phyloP scores from a whole-genome alignment of 23 tunicate genomes.

The Trididemnum clinides region DNA sequence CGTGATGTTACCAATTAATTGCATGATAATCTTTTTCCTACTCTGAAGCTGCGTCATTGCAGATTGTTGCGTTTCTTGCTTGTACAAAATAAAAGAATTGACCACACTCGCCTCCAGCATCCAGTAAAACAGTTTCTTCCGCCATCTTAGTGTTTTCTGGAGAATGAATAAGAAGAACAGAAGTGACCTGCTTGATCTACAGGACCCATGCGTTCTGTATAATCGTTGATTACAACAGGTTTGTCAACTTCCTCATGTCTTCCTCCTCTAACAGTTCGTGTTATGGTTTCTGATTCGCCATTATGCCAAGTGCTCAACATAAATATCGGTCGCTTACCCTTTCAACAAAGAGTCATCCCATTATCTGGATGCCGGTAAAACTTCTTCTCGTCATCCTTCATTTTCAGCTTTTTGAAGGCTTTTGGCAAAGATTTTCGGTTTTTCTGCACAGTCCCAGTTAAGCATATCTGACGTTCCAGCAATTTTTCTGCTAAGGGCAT shows the following conservation, averaged over 20 bases:
- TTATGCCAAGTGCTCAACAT: conserved; percentile 23
- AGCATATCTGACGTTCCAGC: conserved; percentile 9
- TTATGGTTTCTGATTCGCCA: neutral
- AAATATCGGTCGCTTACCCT: conserved; percentile 1
- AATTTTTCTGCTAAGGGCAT: neutral
- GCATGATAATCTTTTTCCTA: neutral
- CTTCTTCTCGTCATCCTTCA: neutral
- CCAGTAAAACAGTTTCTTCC: conserved; percentile 23
- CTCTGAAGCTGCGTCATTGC: neutral
- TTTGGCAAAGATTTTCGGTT: neutral
- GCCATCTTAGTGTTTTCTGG: conserved; percentile 19
- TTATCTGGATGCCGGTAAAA: conserved; percentile 15
- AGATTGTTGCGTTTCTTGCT: neutral
- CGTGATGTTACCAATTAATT: neutral
- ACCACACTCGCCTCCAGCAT: conserved; percentile 3
- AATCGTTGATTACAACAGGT: conserved; percentile 11
- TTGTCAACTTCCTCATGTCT: neutral
- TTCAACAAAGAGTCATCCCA: conserved; percentile 9
- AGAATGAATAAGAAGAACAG: neutral
- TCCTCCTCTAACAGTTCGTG: neutral
- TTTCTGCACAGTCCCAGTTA: conserved; percentile 11
- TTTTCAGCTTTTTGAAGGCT: neutral
- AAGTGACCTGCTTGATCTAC: neutral
- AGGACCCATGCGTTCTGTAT: conserved; percentile 6
- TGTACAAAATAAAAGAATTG: conserved; percentile 1